Evolutionary conservation across 2,888 invertebrate genomes (phyloP).

Genomic region (Amblyjoppa proteus): DNA sequence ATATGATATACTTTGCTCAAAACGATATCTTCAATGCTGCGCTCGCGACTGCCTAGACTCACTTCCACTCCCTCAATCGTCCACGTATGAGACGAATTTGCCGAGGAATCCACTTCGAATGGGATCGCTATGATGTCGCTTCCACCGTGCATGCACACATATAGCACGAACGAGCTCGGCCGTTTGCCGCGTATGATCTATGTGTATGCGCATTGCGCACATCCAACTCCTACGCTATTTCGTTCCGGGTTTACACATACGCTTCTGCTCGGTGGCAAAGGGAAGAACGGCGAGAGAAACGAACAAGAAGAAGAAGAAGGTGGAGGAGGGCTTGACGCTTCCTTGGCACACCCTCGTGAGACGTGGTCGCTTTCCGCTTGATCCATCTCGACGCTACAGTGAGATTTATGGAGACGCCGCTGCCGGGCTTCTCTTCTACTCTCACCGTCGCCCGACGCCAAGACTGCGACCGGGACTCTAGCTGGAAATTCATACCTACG

Average conservation of each 20-base stretch:
- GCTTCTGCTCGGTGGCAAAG: conserved; percentile 39
- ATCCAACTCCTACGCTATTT: conserved; percentile 59
- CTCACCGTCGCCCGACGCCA: background rate
- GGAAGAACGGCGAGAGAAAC: conserved; percentile 49
- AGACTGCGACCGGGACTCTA: conserved; percentile 17
- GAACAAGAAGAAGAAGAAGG: conserved; percentile 32
- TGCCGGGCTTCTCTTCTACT: conserved; percentile 68
- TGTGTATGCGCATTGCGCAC: conserved; percentile 70
- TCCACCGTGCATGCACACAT: conserved; percentile 58
- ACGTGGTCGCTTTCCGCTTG: conserved; percentile 82
- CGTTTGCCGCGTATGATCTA: conserved; percentile 62
- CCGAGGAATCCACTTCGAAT: conserved; percentile 78
- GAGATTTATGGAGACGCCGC: conserved; percentile 83
- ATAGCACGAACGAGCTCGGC: conserved; percentile 35
- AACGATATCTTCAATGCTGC: conserved; percentile 63
- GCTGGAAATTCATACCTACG: conserved; percentile 54
- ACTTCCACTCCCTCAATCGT: conserved; percentile 46
- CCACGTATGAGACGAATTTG: conserved; percentile 75
- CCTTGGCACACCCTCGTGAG: conserved; percentile 73
- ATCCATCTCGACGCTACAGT: conserved; percentile 84
- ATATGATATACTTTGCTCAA: conserved; percentile 62
- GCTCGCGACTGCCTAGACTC: conserved; percentile 26
- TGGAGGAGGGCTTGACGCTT: conserved; percentile 67
- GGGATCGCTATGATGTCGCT: conserved; percentile 66
- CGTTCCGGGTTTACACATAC: conserved; percentile 44